A percentile compares a stretch with the other conserved stretches of the same genome.
Conservation (phyloP, 2,888 invertebrate genomes). For the Callyntrura guangdongensis region DNA sequence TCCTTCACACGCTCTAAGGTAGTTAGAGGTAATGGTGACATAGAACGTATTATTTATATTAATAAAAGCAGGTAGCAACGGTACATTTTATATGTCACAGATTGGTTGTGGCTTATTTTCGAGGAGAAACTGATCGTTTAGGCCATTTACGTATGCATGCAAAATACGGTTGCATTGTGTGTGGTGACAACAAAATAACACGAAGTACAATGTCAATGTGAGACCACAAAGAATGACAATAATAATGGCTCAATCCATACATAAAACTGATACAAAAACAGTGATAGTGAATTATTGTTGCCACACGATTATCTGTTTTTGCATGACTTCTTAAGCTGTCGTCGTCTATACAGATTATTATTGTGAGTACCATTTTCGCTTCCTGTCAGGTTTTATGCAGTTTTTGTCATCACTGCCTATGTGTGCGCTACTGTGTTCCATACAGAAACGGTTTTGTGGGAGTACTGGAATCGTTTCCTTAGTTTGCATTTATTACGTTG, state of each 20-base stretch:
- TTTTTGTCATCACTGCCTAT: neutral
- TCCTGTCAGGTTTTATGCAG: constrained; percentile 47
- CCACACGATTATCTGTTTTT: constrained; percentile 57
- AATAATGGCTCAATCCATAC: constrained; percentile 69
- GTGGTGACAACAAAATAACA: constrained; percentile 57
- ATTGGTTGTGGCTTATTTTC: constrained; percentile 60
- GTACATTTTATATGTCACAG: constrained; percentile 52
- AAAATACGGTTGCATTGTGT: constrained; percentile 24
- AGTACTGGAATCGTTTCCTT: neutral
- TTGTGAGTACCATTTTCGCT: constrained; percentile 45
- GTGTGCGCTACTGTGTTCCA: constrained; percentile 10
- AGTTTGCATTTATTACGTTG: no score
- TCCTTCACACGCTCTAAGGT: no score
- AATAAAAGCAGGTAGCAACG: constrained; percentile 22
- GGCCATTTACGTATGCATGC: neutral
- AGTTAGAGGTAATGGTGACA: no score
- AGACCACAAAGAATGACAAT: constrained; percentile 71
- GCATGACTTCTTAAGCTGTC: constrained; percentile 47
- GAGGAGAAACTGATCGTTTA: constrained; percentile 63
- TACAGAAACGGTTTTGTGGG: neutral
- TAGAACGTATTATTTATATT: no score
- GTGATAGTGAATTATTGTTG: constrained; percentile 55
- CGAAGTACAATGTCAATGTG: constrained; percentile 77
- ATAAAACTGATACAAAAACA: constrained; percentile 61
- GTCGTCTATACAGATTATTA: constrained; percentile 23